Percentiles rank a stretch among this genome's conserved stretches.
These are phyloP conservation scores for Drosophila erecta DNA, from an alignment of 1,140 invertebrate species.

Conservation along the genomic window DNA sequence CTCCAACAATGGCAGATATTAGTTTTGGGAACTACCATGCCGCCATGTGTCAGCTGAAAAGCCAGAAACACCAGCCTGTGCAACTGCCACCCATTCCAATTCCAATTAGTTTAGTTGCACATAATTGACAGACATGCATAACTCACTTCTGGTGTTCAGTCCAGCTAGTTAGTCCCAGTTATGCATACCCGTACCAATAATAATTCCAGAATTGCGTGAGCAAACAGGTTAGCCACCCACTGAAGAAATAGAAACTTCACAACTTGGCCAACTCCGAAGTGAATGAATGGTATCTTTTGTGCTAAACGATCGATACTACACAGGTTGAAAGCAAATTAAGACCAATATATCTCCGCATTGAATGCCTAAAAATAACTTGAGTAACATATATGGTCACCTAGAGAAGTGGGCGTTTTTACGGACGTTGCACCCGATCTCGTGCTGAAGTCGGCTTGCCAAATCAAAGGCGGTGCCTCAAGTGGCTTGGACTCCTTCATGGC, in stretches of 20 bases:
- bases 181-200: not conserved
- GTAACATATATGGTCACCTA: conserved; percentile 20
- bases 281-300: not conserved
- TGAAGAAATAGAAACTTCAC: not conserved
- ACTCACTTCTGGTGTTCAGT: conserved; percentile 25
- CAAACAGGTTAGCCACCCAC: not conserved
- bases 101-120: conserved; percentile 23
- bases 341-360: conserved; percentile 4
- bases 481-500: conserved; percentile 12
- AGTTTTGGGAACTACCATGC: conserved; percentile 36
- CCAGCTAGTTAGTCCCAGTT: conserved; percentile 28
- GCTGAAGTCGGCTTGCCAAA: conserved; percentile 37
- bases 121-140: conserved; percentile 31
- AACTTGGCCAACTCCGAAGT: not conserved
- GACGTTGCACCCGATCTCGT: conserved; percentile 23
- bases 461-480: conserved; percentile 37
- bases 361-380: conserved; percentile 40
- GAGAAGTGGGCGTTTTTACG: conserved; percentile 27
- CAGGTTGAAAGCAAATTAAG: not conserved
- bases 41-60: conserved; percentile 4
- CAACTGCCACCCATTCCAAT: conserved; percentile 1
- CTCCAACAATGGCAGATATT: conserved; percentile 55
- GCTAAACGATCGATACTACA: not conserved
- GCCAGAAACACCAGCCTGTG: conserved; percentile 1
- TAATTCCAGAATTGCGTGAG: conserved; percentile 17